phyloP scores from a whole-genome alignment of 2,888 invertebrate genomes.

The Yponomeuta evonymella region DNA sequence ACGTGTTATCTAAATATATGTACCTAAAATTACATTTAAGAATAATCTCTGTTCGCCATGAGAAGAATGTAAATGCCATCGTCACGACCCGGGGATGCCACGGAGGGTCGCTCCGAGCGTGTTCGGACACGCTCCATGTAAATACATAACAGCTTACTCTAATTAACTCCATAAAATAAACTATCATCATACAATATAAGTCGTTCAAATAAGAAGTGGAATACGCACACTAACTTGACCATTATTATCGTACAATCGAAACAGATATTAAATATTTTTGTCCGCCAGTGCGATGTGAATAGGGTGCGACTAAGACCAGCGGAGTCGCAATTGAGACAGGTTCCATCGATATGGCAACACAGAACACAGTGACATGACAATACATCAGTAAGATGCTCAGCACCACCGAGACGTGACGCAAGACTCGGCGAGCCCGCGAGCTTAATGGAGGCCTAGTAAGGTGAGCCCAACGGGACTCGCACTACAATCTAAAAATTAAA shows the following conservation, averaged over 20 bases:
- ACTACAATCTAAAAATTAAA: constrained; percentile 46
- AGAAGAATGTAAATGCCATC: constrained; percentile 68
- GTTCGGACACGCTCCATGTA: constrained; percentile 45
- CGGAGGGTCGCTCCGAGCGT: constrained; percentile 41
- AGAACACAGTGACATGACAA: neutral
- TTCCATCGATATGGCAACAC: neutral
- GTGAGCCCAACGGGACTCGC: neutral
- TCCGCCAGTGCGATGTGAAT: constrained; percentile 58
- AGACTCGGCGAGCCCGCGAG: neutral
- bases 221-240: constrained; percentile 44
- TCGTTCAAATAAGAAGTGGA: constrained; percentile 53
- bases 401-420: neutral
- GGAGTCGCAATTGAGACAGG: neutral
- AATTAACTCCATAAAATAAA: constrained; percentile 73
- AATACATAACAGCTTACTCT: constrained; percentile 75
- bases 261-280: constrained; percentile 21
- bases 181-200: constrained; percentile 69
- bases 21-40: constrained; percentile 55
- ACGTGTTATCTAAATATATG: constrained; percentile 63
- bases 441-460: neutral
- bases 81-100: constrained; percentile 53
- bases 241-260: constrained; percentile 35
- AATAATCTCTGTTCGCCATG: constrained; percentile 66
- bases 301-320: constrained; percentile 32
- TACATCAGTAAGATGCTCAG: neutral